phyloP scores from a whole-genome alignment of 1,140 invertebrate genomes.

The Ooceraea biroi region DNA sequence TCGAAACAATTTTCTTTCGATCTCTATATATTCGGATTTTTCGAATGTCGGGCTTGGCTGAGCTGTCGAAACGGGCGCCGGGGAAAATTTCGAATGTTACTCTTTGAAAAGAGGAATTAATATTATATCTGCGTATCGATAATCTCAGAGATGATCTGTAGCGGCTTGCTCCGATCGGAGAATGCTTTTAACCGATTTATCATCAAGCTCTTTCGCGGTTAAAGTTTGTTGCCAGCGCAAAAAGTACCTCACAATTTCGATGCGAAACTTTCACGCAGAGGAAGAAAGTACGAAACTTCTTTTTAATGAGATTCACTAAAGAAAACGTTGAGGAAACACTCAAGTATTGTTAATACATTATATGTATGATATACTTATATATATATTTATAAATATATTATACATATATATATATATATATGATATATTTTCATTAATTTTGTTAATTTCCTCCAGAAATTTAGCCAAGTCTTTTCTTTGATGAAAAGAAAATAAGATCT shows the following conservation, averaged over 20 bases:
- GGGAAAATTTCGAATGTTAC: background rate
- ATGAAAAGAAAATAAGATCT: background rate
- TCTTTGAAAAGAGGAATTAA: background rate
- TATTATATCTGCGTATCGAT: background rate
- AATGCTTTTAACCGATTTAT: background rate
- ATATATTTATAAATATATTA: too few species aligned
- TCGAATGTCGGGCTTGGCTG: background rate
- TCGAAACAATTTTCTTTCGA: slow-evolving; percentile 38
- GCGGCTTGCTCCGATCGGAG: background rate
- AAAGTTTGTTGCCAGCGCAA: slow-evolving; percentile 5
- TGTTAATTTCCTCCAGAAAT: too few species aligned
- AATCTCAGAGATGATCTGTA: background rate
- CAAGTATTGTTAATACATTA: too few species aligned
- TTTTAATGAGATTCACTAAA: background rate
- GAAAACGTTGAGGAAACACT: background rate
- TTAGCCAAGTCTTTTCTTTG: background rate
- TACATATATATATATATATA: too few species aligned
- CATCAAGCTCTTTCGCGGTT: background rate
- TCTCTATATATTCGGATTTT: slow-evolving; percentile 19
- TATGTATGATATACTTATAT: too few species aligned
- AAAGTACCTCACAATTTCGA: background rate
- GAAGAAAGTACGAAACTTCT: background rate
- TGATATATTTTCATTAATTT: too few species aligned
- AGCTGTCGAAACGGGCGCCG: slow-evolving; percentile 10
- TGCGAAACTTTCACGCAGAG: background rate